Percentiles rank a stretch among this genome's conserved stretches.
These are phyloP conservation scores for Campylomormyrus numenius DNA, from an alignment of 2,113 vertebrate genomes.

Conservation along the genomic window DNA sequence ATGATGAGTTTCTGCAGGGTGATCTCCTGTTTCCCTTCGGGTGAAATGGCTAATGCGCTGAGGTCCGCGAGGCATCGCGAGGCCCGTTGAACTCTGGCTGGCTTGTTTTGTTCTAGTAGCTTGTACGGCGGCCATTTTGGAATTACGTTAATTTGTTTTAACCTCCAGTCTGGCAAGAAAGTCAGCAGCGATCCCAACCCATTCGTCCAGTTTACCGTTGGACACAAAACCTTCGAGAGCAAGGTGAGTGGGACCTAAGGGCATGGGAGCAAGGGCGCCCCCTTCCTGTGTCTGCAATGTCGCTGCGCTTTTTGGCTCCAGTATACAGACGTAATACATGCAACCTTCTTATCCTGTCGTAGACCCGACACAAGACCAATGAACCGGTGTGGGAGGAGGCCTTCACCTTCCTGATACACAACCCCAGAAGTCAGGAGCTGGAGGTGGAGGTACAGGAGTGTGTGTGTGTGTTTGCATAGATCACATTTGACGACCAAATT, in stretches of 20 bases:
- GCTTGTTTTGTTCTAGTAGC: not conserved
- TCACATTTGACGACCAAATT: no score
- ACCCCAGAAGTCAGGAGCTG: conserved; percentile 82
- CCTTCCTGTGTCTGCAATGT: not conserved
- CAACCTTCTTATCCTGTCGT: not conserved
- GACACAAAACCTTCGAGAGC: conserved; percentile 77
- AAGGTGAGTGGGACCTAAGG: conserved; percentile 68
- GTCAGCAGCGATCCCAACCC: conserved; percentile 86
- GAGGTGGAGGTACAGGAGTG: conserved; percentile 75
- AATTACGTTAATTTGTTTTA: not conserved
- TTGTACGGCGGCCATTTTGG: not conserved
- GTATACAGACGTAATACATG: not conserved
- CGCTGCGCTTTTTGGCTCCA: not conserved
- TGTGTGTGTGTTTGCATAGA: not conserved
- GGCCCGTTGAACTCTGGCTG: not conserved
- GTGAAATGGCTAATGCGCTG: not conserved
- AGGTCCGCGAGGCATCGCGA: not conserved
- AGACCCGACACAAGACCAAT: conserved; percentile 86
- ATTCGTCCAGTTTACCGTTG: conserved; percentile 81
- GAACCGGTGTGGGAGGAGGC: conserved; percentile 92
- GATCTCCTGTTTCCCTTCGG: not conserved
- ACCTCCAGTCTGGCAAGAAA: conserved; percentile 82
- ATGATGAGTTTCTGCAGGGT: not conserved
- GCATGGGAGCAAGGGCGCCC: not conserved
- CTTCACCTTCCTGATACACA: conserved; percentile 89